These are phyloP conservation scores for Euwallacea fornicatus DNA, from an alignment of 1,140 invertebrate genomes.

Conservation along the genomic window DNA sequence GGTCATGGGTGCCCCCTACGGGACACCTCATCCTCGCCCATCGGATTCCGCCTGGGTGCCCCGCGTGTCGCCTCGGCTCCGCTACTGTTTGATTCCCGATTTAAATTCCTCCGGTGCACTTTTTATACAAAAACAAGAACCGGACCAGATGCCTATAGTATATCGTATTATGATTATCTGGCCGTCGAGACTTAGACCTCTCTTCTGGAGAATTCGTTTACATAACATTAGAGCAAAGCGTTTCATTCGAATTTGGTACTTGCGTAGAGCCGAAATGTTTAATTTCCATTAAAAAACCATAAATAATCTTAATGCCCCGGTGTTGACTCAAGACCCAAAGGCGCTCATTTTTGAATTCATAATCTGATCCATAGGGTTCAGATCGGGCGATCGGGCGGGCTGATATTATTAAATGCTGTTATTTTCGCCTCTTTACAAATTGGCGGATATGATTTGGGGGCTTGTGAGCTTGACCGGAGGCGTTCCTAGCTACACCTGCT, in stretches of 20 bases:
- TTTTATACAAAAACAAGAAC: slow-evolving; percentile 47
- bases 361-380: slow-evolving; percentile 31
- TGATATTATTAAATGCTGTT: slow-evolving; percentile 22
- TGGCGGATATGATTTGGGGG: slow-evolving; percentile 24
- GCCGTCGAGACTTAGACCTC: background rate
- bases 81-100: slow-evolving; percentile 52
- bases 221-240: background rate
- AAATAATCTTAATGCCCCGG: slow-evolving; percentile 20
- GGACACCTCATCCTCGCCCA: slow-evolving; percentile 30
- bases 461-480: slow-evolving; percentile 2
- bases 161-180: background rate
- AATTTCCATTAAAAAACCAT: slow-evolving; percentile 31
- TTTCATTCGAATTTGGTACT: no score
- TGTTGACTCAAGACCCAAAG: slow-evolving; percentile 14
- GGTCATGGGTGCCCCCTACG: slow-evolving; percentile 6
- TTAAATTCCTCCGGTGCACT: slow-evolving; percentile 50
- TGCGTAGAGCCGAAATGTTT: background rate
- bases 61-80: slow-evolving; percentile 48
- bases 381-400: slow-evolving; percentile 12
- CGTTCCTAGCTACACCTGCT: slow-evolving; percentile 12
- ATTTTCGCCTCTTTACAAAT: slow-evolving; percentile 32
- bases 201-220: slow-evolving; percentile 11
- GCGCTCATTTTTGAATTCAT: slow-evolving; percentile 17
- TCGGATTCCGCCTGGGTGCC: slow-evolving; percentile 47
- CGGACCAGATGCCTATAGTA: slow-evolving; percentile 7